Evolutionary conservation across 1,140 invertebrate species (phyloP).

Genomic region (Branchinecta lynchi): DNA sequence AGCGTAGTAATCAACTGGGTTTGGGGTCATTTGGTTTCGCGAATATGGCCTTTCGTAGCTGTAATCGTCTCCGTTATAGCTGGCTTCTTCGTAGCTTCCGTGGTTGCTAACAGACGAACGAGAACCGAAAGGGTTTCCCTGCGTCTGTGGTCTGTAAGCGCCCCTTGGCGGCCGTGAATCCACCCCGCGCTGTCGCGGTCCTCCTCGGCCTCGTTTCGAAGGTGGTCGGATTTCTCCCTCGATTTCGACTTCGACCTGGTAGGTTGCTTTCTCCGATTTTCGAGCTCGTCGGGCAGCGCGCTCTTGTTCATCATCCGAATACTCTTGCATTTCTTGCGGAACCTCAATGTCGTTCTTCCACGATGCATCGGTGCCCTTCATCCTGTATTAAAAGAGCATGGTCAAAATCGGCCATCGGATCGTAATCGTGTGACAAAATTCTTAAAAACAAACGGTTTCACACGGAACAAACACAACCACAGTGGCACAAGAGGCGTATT

Average conservation of each 20-base stretch:
- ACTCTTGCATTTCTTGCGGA: conserved; percentile 50
- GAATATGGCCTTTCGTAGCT: no score
- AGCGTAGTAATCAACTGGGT: no score
- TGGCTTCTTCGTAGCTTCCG: no score
- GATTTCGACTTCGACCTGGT: neutral
- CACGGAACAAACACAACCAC: no score
- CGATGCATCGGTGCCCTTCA: conserved; percentile 62
- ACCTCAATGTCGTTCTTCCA: conserved; percentile 69
- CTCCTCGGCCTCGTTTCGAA: neutral
- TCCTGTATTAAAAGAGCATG: conserved; percentile 34
- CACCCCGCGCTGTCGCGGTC: neutral
- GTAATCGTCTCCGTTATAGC: no score
- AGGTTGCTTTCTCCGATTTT: neutral
- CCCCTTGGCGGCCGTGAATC: neutral
- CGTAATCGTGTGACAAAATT: neutral
- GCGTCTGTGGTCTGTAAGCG: neutral
- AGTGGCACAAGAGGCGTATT: no score
- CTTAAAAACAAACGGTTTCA: no score
- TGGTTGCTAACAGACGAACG: no score
- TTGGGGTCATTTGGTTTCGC: no score
- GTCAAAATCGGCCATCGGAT: neutral
- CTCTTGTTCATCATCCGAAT: conserved; percentile 79
- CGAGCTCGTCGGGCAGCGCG: conserved; percentile 31
- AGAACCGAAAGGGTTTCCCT: neutral
- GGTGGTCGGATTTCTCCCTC: neutral